Evolutionary conservation across 2,888 invertebrate species (phyloP).

Genomic region (Girardia tigrina): DNA sequence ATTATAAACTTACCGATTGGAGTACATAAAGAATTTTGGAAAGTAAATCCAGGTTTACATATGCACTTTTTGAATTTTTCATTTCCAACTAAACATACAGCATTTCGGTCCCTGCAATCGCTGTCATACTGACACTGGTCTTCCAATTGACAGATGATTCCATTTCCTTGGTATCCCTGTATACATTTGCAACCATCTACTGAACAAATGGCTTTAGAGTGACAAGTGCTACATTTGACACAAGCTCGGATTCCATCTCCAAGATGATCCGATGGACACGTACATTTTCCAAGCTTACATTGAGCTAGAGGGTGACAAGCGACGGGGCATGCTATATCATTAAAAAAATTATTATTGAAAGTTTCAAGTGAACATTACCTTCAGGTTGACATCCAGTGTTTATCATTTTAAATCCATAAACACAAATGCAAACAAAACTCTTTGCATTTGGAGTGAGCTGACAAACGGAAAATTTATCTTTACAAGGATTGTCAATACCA

Average conservation of each 20-base stretch:
- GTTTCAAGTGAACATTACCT: neutral
- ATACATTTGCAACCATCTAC: conserved; percentile 1
- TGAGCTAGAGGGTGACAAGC: neutral
- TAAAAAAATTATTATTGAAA: neutral
- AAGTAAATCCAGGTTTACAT: conserved; percentile 10
- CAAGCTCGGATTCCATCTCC: neutral
- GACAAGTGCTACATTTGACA: conserved; percentile 12
- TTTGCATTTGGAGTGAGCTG: neutral
- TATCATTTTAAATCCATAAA: neutral
- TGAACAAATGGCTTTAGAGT: neutral
- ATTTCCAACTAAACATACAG: neutral
- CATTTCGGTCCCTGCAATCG: conserved; percentile 14
- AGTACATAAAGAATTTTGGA: neutral
- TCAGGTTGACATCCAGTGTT: neutral
- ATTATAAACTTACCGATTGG: neutral
- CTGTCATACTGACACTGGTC: conserved; percentile 18
- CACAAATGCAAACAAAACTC: conserved; percentile 1
- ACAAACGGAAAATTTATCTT: conserved; percentile 8
- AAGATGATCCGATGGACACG: neutral
- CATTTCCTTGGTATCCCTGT: neutral
- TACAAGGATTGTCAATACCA: conserved; percentile 4
- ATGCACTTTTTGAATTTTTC: neutral
- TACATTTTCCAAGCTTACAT: neutral
- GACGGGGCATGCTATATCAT: neutral
- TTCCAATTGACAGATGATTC: neutral